These are phyloP conservation scores for Oncorhynchus tshawytscha DNA, from an alignment of 2,113 vertebrate species.

Conservation along the genomic window DNA sequence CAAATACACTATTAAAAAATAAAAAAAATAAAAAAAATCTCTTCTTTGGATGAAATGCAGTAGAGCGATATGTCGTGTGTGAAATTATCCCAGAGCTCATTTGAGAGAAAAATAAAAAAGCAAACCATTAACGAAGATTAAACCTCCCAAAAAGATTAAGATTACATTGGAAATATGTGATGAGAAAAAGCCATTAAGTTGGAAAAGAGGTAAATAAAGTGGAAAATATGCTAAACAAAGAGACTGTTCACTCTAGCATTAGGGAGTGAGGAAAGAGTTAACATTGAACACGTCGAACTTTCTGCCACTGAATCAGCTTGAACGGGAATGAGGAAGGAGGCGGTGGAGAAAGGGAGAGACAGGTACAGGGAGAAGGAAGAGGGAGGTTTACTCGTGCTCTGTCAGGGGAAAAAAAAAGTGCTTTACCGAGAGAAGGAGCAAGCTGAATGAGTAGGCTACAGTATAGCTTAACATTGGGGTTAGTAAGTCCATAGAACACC, in stretches of 20 bases:
- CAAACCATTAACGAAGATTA: background rate
- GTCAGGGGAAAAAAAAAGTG: conserved; percentile 26
- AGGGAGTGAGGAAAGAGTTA: conserved; percentile 53
- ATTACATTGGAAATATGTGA: background rate
- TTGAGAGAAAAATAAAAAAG: background rate
- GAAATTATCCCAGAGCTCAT: background rate
- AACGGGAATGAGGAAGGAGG: conserved; percentile 48
- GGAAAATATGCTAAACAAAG: background rate
- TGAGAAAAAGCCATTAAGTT: background rate
- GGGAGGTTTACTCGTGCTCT: conserved; percentile 36
- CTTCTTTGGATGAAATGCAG: conserved; percentile 8
- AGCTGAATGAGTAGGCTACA: conserved; percentile 25
- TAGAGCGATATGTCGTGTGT: background rate
- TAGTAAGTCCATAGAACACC: conserved; percentile 20
- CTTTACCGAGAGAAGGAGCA: background rate
- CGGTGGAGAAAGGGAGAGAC: conserved; percentile 57
- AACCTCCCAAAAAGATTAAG: background rate
- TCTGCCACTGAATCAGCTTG: conserved; percentile 56
- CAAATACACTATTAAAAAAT: background rate
- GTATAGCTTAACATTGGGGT: conserved; percentile 39
- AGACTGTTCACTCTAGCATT: background rate
- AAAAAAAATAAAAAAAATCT: background rate
- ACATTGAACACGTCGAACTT: conserved; percentile 34
- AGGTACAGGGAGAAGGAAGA: conserved; percentile 40
- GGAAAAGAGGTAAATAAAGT: conserved; percentile 12